Conservation (phyloP, 2,113 vertebrate species). For the Lycocorax pyrrhopterus region DNA sequence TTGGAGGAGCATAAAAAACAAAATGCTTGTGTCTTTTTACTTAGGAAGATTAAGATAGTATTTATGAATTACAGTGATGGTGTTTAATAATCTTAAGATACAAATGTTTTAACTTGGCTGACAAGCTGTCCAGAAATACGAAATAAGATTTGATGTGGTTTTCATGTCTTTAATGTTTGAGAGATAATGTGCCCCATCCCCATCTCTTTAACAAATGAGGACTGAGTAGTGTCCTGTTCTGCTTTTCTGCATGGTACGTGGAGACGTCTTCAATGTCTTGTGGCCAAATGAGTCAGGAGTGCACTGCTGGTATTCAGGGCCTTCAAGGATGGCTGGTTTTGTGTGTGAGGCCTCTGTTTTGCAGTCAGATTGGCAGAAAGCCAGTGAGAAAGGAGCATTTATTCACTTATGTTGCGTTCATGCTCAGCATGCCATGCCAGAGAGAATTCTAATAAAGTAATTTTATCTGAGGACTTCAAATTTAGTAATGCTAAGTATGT, state of each 20-base stretch:
- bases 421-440: slow-evolving; percentile 42
- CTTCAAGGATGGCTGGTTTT: slow-evolving; percentile 35
- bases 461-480: slow-evolving; percentile 53
- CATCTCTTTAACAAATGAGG: neutral
- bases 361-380: neutral
- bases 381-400: neutral
- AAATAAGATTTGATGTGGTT: neutral
- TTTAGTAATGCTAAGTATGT: slow-evolving; percentile 15
- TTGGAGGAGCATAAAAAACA: neutral
- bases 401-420: slow-evolving; percentile 7
- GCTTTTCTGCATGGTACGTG: neutral
- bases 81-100: neutral
- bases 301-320: neutral
- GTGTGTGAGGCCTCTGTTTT: neutral
- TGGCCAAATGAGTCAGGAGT: neutral
- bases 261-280: neutral
- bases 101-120: neutral
- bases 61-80: neutral
- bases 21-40: neutral
- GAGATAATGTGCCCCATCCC: neutral
- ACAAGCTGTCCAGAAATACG: neutral
- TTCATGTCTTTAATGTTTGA: neutral
- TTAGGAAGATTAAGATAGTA: neutral
- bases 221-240: neutral
- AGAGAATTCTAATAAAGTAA: slow-evolving; percentile 53